phyloP scores from a whole-genome alignment of 2,797 vertebrate genomes.

The Halcyon leucocephala region DNA sequence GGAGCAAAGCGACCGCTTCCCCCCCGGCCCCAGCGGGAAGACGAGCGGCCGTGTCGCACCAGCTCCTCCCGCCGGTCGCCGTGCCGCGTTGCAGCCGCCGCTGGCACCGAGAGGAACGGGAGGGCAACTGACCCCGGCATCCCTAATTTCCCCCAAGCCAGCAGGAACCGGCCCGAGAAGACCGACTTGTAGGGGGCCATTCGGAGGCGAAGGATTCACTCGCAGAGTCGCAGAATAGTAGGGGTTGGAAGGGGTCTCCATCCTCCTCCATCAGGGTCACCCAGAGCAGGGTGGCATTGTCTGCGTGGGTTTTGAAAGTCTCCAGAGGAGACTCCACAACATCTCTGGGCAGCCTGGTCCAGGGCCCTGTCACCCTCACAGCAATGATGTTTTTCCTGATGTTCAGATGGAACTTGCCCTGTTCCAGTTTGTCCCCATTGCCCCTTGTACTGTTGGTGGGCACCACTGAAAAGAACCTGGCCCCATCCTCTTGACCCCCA shows the following conservation, averaged over 20 bases:
- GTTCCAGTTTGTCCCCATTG: not conserved
- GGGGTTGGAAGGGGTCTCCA: not conserved
- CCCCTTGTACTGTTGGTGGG: not conserved
- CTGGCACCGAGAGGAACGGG: not conserved
- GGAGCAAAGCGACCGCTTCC: not conserved
- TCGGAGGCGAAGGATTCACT: not conserved
- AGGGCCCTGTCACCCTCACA: not conserved
- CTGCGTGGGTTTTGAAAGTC: too few relatives aligned
- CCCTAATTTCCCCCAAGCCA: fast-evolving
- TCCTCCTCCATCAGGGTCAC: not conserved
- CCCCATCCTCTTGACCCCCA: not conserved
- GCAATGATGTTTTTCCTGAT: not conserved
- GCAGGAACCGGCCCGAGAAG: not conserved
- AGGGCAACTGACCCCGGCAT: fast-evolving
- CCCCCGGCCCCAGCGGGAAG: not conserved
- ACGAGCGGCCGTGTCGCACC: not conserved
- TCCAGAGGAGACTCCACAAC: too few relatives aligned
- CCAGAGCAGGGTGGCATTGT: not conserved
- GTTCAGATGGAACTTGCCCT: too few relatives aligned
- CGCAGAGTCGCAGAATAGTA: not conserved
- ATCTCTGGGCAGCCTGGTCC: not conserved
- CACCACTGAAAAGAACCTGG: not conserved
- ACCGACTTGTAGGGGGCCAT: not conserved
- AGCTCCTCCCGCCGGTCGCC: constrained; percentile 17
- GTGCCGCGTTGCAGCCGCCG: not conserved